These are phyloP conservation scores for Orius laevigatus DNA, from an alignment of 1,140 invertebrate species.

Conservation along the genomic window DNA sequence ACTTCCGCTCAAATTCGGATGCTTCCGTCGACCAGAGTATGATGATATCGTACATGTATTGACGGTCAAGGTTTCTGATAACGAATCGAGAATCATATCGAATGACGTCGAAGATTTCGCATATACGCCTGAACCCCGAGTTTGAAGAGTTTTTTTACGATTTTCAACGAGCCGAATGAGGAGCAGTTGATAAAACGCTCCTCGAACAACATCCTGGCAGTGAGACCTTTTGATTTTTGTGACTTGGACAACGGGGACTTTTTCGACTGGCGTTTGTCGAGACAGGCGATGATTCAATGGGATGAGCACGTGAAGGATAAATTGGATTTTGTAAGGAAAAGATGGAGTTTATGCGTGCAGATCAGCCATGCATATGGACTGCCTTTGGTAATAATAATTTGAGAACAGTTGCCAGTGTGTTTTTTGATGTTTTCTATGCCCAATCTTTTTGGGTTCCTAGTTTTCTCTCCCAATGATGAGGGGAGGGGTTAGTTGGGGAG, in stretches of 20 bases:
- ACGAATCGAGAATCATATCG: conserved; percentile 77
- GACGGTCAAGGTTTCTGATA: conserved; percentile 44
- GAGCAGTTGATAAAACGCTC: conserved; percentile 66
- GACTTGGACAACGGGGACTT: conserved; percentile 98
- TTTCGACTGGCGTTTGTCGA: conserved; percentile 99
- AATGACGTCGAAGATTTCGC: conserved; percentile 94
- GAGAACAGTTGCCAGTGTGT: no score
- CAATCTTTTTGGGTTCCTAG: no score
- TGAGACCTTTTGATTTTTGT: conserved; percentile 90
- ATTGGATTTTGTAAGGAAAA: conserved; percentile 75
- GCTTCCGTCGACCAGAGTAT: conserved; percentile 88
- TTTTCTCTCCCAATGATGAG: no score
- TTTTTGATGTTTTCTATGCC: no score
- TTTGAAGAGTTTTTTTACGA: conserved; percentile 81
- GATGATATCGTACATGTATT: conserved; percentile 99
- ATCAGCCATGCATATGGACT: conserved; percentile 93
- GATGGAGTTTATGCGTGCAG: conserved; percentile 78
- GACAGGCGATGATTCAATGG: conserved; percentile 66
- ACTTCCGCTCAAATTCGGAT: conserved; percentile 94
- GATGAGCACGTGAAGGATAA: conserved; percentile 76
- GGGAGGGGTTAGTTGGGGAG: no score
- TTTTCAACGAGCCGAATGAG: conserved; percentile 76
- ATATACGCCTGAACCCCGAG: conserved; percentile 94
- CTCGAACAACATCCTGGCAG: conserved; percentile 90
- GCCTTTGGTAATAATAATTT: conserved; percentile 71